These are phyloP conservation scores for Phanerotoma sp. DNA, from an alignment of 2,888 invertebrate species.

Conservation along the genomic window DNA sequence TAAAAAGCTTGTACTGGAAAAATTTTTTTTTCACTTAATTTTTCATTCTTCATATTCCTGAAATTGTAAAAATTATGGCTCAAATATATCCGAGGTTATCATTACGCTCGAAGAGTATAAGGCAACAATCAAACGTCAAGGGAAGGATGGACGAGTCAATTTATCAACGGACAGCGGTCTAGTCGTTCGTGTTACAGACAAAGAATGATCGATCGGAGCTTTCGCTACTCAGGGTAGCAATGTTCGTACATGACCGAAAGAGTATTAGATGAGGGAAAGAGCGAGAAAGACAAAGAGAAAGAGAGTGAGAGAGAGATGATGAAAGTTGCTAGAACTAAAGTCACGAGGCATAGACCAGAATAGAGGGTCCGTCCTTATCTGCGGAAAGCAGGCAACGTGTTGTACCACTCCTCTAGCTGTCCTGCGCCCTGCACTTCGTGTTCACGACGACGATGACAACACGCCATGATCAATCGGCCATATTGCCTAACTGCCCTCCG, in stretches of 20 bases:
- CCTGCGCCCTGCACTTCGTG: constrained; percentile 39
- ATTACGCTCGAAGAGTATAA: background rate
- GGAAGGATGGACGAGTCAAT: constrained; percentile 31
- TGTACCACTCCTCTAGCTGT: constrained; percentile 29
- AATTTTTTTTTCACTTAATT: too few relatives aligned
- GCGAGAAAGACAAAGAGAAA: constrained; percentile 7
- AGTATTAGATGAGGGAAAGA: background rate
- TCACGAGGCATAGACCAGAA: constrained; percentile 36
- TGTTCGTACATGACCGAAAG: constrained; percentile 4
- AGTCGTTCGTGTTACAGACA: constrained; percentile 16
- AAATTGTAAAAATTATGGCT: too few relatives aligned
- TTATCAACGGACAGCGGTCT: constrained; percentile 27
- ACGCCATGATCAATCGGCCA: constrained; percentile 55
- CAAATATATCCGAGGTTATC: too few relatives aligned
- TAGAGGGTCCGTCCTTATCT: constrained; percentile 56
- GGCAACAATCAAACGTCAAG: constrained; percentile 14
- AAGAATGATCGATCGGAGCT: constrained; percentile 34
- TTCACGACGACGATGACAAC: constrained; percentile 38
- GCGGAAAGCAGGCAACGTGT: constrained; percentile 47
- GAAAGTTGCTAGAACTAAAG: constrained; percentile 17
- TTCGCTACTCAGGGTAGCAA: constrained; percentile 14
- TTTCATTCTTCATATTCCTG: too few relatives aligned
- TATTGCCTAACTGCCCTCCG: constrained; percentile 45
- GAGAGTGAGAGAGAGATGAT: constrained; percentile 28
- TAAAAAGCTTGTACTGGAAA: too few relatives aligned